Percentiles rank a stretch among this genome's conserved stretches.
Evolutionary conservation across 2,113 vertebrate species (phyloP).

Genomic region (Lampris megalopsis): DNA sequence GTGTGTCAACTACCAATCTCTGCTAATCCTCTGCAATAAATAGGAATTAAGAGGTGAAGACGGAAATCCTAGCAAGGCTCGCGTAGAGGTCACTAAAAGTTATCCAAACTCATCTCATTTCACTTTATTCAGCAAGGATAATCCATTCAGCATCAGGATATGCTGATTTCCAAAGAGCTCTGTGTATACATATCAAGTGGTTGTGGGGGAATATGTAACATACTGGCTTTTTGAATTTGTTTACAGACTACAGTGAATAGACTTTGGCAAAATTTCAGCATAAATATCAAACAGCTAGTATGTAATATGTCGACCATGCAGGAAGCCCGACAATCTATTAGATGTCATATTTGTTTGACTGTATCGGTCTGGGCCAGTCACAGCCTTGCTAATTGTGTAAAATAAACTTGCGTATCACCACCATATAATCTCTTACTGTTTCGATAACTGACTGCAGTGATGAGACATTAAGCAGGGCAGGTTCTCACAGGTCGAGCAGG

Average conservation of each 20-base stretch:
- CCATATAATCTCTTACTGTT: not conserved
- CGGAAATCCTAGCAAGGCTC: not conserved
- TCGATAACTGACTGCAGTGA: conserved; percentile 5
- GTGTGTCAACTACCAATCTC: conserved; percentile 31
- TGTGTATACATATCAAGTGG: not conserved
- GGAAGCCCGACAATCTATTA: not conserved
- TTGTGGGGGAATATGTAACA: not conserved
- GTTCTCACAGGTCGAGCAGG: not conserved
- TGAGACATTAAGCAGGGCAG: not conserved
- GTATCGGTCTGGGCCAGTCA: not conserved
- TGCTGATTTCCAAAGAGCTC: not conserved
- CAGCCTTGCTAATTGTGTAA: conserved; percentile 25
- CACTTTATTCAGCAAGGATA: not conserved
- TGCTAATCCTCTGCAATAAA: conserved; percentile 22
- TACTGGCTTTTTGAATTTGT: not conserved
- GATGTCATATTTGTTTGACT: conserved; percentile 7
- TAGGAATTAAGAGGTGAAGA: not conserved
- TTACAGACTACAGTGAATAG: not conserved
- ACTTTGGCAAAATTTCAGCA: not conserved
- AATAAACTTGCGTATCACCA: not conserved
- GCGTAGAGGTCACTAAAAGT: not conserved
- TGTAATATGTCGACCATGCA: rapidly evolving
- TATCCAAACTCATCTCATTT: not conserved
- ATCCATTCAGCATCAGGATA: not conserved
- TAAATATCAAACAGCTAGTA: not conserved